These are phyloP conservation scores for Phortica variegata DNA, from an alignment of 1,140 invertebrate genomes.

Conservation along the genomic window DNA sequence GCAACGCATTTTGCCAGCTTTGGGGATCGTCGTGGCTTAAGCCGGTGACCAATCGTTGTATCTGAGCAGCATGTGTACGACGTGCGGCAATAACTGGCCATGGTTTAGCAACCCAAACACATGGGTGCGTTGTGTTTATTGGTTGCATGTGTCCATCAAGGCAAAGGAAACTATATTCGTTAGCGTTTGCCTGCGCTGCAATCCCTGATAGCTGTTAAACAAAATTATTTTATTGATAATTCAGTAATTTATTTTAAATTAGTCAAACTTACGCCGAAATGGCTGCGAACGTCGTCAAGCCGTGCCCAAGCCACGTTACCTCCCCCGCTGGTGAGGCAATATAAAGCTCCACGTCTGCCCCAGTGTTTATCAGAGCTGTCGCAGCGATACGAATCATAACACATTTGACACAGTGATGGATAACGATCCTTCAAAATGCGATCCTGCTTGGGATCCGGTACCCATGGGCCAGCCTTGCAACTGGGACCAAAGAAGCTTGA, in stretches of 20 bases:
- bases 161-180: slow-evolving; percentile 74
- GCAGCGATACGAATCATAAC: slow-evolving; percentile 65
- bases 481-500: slow-evolving; percentile 71
- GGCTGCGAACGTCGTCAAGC: slow-evolving; percentile 63
- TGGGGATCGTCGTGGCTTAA: slow-evolving; percentile 45
- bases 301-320: slow-evolving; percentile 83
- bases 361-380: slow-evolving; percentile 74
- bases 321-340: slow-evolving; percentile 72
- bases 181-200: slow-evolving; percentile 50
- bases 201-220: slow-evolving; percentile 42
- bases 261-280: slow-evolving; percentile 64
- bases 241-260: neutral
- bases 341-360: slow-evolving; percentile 74
- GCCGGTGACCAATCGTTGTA: slow-evolving; percentile 60
- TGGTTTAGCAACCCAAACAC: slow-evolving; percentile 76
- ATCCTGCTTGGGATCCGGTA: slow-evolving; percentile 67
- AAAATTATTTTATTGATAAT: neutral
- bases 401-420: slow-evolving; percentile 69
- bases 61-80: slow-evolving; percentile 61
- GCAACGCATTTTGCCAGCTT: slow-evolving; percentile 61
- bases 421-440: slow-evolving; percentile 69
- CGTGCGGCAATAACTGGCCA: slow-evolving; percentile 70
- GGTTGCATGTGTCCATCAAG: slow-evolving; percentile 72
- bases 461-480: slow-evolving; percentile 82
- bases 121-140: slow-evolving; percentile 63